Evolutionary conservation across 2,113 vertebrate genomes (phyloP), one percentile per base, ranked within the genome.

Genomic region (Misgurnus anguillicaudatus): DNA sequence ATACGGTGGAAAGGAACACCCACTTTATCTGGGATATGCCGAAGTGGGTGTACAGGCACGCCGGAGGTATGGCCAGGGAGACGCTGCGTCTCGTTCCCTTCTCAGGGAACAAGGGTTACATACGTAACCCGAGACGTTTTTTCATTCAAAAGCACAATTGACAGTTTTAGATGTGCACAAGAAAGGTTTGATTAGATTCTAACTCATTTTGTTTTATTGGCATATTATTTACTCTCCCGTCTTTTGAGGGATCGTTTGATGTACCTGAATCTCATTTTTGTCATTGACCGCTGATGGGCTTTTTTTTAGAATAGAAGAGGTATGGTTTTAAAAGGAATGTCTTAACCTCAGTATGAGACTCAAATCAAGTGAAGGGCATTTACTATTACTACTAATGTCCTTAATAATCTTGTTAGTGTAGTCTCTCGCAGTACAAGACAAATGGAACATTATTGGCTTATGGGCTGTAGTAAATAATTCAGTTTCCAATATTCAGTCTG

Each of bases 391-490:
- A 96, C 94, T 94, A 95, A 97, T 95, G 95, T 98, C 95, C 95
- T 97, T 95, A 95, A 97, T 98, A 98, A 98, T 98, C 95, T 94
- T 95, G 95, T 98, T 98, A 97, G 94, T 94, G 93, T 89, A 90
- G 94, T 94, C 94, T 92, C 92, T 91, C 93, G 94, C 93, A 93
- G 91, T 95, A 94, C 75, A 92, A 96, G 95, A 97, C 96, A 94
- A 97, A 96, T 96, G 95, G 94, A 95, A 94, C 95, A 93, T 97
- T 96, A 96, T 96, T 96, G 96, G 95, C 95, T 95, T 96, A 95
- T 94, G 93, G 92, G 92, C 93, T 93, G 94, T 94, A 95, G 95
- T 98, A 98, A 96, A 98, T 98, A 98, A 98, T 95, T 95, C 95
- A 91, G 94, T 95, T 94, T 95, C 94, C 93, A 94, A 95, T 96